A percentile compares a stretch with the other conserved stretches of the same genome.
phyloP scores from a whole-genome alignment of 2,888 invertebrate genomes.

The Taenaris catops region DNA sequence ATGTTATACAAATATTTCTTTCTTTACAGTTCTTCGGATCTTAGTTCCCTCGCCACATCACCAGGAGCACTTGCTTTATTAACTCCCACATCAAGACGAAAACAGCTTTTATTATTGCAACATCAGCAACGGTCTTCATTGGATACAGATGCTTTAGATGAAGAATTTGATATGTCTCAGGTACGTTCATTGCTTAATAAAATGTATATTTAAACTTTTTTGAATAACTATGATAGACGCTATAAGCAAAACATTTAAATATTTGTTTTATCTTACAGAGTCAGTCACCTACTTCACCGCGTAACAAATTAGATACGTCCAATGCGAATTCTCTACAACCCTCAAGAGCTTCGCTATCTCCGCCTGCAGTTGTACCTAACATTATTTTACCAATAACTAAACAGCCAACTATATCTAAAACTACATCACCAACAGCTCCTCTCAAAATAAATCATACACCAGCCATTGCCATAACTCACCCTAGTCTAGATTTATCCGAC shows the following conservation, averaged over 20 bases:
- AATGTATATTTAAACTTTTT: too few relatives aligned
- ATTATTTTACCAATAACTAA: slow-evolving; percentile 66
- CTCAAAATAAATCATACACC: slow-evolving; percentile 64
- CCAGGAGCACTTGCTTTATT: slow-evolving; percentile 81
- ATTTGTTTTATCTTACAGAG: too few relatives aligned
- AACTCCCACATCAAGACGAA: slow-evolving; percentile 89
- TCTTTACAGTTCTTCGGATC: slow-evolving; percentile 73
- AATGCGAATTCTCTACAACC: slow-evolving; percentile 50
- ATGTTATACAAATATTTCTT: too few relatives aligned
- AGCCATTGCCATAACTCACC: slow-evolving; percentile 80
- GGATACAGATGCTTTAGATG: slow-evolving; percentile 90
- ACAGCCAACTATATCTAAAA: slow-evolving; percentile 64
- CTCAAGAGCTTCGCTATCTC: slow-evolving; percentile 60
- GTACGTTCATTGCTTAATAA: too few relatives aligned
- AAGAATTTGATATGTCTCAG: slow-evolving; percentile 83
- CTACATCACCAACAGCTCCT: slow-evolving; percentile 42
- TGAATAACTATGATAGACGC: too few relatives aligned
- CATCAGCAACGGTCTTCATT: slow-evolving; percentile 93
- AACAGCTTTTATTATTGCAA: slow-evolving; percentile 87
- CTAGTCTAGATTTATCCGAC: slow-evolving; percentile 69
- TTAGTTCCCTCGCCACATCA: slow-evolving; percentile 73
- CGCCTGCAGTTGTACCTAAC: slow-evolving; percentile 68
- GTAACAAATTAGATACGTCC: slow-evolving; percentile 69
- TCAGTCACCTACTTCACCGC: slow-evolving; percentile 73
- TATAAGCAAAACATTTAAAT: too few relatives aligned